Evolutionary conservation across 2,113 vertebrate species (phyloP).

Genomic region (Alces alces): DNA sequence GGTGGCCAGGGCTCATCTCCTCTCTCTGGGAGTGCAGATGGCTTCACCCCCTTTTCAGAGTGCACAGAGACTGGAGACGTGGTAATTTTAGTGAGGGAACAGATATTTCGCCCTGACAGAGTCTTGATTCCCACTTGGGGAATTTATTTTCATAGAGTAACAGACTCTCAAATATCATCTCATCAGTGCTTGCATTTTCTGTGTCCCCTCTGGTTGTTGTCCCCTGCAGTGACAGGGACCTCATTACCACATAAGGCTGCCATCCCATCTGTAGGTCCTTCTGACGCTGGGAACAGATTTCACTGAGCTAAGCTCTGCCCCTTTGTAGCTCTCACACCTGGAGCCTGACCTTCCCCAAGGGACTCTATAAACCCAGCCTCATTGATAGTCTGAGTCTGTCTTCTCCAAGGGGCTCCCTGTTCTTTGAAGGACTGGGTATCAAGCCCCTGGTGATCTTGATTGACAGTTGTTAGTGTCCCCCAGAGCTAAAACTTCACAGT

Average conservation of each 20-base stretch:
- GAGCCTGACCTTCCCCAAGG: background rate
- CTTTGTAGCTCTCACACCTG: background rate
- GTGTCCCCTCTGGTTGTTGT: background rate
- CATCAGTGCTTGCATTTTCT: background rate
- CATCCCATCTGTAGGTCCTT: background rate
- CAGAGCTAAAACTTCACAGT: background rate
- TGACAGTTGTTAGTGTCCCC: background rate
- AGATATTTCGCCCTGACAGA: background rate
- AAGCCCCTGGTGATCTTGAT: background rate
- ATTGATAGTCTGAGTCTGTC: background rate
- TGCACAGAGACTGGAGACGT: background rate
- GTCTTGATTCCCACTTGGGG: background rate
- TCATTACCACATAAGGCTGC: background rate
- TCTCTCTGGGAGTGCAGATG: background rate
- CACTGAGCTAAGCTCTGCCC: background rate
- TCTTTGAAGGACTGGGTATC: background rate
- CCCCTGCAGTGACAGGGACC: background rate
- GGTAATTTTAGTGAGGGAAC: background rate
- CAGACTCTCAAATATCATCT: background rate
- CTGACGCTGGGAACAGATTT: background rate
- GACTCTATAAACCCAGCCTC: background rate
- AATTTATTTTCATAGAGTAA: background rate
- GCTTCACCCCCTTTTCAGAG: background rate
- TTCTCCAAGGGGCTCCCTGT: background rate
- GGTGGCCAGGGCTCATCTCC: background rate